Evolutionary conservation across 1,140 invertebrate species (phyloP).

Genomic region (Trichonephila clavata): DNA sequence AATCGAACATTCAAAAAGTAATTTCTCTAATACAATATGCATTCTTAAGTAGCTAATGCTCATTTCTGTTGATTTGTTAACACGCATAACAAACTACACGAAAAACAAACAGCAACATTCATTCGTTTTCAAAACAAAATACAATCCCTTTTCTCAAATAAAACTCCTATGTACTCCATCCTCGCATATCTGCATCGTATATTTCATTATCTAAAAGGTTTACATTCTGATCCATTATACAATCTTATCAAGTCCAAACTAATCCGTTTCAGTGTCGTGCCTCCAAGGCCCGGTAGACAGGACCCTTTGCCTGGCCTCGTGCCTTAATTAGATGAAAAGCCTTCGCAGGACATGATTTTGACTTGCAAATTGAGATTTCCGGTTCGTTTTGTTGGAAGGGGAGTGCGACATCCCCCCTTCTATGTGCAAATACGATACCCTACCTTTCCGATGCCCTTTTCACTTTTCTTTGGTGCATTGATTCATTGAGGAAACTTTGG

Average conservation of each 20-base stretch:
- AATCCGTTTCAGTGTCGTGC: slow-evolving; percentile 26
- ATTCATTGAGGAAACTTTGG: background rate
- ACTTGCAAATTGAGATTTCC: slow-evolving; percentile 41
- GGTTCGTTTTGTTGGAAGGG: slow-evolving; percentile 24
- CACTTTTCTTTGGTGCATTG: background rate
- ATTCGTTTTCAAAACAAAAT: background rate
- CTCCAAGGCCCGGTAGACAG: background rate
- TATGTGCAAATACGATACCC: too few relatives aligned
- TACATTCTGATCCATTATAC: slow-evolving; percentile 31
- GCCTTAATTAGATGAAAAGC: slow-evolving; percentile 38
- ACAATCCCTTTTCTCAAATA: background rate
- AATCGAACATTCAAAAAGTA: too few relatives aligned
- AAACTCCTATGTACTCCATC: background rate
- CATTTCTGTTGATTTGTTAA: background rate
- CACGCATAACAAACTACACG: background rate
- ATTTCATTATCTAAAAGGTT: slow-evolving; percentile 34
- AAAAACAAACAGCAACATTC: background rate
- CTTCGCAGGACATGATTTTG: slow-evolving; percentile 29
- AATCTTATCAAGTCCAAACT: slow-evolving; percentile 26
- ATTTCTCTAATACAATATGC: too few relatives aligned
- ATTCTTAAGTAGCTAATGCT: too few relatives aligned
- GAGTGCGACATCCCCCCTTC: background rate
- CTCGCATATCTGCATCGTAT: background rate
- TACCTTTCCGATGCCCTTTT: background rate
- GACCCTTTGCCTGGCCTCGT: background rate